Evolutionary conservation across 2,888 invertebrate species (phyloP), one percentile per base, ranked within the genome.

Genomic region (Villa cingulata): DNA sequence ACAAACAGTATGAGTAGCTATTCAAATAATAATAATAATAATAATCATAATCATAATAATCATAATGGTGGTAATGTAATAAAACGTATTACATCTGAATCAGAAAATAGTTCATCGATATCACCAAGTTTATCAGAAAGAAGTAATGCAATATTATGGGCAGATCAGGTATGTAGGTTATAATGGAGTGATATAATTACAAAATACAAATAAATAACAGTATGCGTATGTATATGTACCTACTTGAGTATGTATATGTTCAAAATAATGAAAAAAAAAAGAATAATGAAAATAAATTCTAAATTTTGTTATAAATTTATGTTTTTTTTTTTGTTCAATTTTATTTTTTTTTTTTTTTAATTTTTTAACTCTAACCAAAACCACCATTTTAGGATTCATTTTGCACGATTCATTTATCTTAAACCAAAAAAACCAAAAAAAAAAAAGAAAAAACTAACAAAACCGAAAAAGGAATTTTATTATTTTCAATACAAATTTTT

Each of bases 91-190:
- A 40, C 48, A 50, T 55, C 56, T 48, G 56, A 56, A 52, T 56
- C 55, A 27, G 56, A 56, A 48, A 55, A 58, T 46, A 58, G 57
- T 51, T 57, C 57, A 53, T 58, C 58, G 36, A 55, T 58, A 44
- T 57, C 58, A 48, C 57, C 58, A 46, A 56, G 58, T 53, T 48
- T 57, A 50, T 59, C 58, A 41, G 58, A 59, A 48, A 50, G 56
- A 54, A 59, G 58, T 49, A 57, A 57, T 53, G 48, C 51, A 45
- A 46, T 53, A 23, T 51, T 56, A 19, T 59, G 58, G 58, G 54
- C 53, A 51, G 57, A 58, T 46, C 58, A 59, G 58, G 58, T 59
- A n/a, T n/a, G n/a, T n/a, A 57, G 53, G 55, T 50, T 38, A 36
- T 27, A 41, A 23, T n/a, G n/a, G n/a, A 23, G 7, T 23, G 23